Evolutionary conservation across 2,113 vertebrate species (phyloP).

Genomic region (Puma concolor): DNA sequence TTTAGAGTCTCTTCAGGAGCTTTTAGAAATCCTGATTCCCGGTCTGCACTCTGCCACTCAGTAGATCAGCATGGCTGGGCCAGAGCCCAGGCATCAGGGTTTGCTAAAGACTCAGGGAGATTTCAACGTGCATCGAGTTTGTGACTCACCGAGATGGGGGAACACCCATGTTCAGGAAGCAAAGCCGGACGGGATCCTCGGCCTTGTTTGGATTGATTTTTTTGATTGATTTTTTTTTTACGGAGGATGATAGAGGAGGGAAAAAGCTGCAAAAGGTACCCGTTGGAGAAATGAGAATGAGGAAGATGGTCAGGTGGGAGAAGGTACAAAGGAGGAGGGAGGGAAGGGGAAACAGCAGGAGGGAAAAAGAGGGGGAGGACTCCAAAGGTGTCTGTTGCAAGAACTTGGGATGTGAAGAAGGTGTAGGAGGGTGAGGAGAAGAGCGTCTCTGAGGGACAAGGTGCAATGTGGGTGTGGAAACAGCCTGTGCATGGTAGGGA

Average conservation of each 20-base stretch:
- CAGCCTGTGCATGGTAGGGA: background rate
- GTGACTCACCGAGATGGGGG: background rate
- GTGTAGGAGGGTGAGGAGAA: background rate
- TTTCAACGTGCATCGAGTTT: background rate
- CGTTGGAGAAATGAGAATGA: background rate
- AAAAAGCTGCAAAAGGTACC: background rate
- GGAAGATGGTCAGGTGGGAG: background rate
- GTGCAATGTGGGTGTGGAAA: background rate
- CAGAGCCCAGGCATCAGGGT: too few relatives aligned
- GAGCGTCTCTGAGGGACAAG: background rate
- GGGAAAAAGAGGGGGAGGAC: background rate
- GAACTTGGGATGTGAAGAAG: background rate
- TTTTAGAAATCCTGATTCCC: background rate
- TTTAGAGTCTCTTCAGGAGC: background rate
- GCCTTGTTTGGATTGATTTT: background rate
- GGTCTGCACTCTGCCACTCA: rapidly evolving
- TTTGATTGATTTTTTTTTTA: background rate
- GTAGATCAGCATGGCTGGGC: background rate
- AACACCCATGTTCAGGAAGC: background rate
- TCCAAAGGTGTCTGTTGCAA: too few relatives aligned
- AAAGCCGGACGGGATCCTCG: background rate
- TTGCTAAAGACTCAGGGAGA: background rate
- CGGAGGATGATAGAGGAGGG: background rate
- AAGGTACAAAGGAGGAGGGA: background rate
- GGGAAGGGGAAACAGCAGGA: background rate